Base-by-base conservation (phyloP, 2,888 invertebrate genomes). In the Xestia rhomboidea region DNA sequence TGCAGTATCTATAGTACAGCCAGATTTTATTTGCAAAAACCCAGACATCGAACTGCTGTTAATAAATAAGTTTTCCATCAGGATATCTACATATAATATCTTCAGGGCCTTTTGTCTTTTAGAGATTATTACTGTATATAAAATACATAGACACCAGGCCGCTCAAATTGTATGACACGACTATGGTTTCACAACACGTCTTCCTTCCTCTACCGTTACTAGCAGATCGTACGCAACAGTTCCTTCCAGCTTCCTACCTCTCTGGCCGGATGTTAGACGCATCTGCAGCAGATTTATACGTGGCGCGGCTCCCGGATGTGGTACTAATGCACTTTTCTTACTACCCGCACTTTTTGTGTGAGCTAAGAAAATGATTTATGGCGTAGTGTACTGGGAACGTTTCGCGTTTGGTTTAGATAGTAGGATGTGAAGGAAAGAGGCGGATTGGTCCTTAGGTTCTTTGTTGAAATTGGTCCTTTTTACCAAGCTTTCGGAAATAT, bases 281-380 rank as follows among this genome's bases (percentile, higher is more conserved):
- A 90, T 87, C 90, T 91, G 92, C 85, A 82, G 79, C 85, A 89
- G 91, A 91, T 91, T 91, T 90, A 91, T 89, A 74, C 81, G 73
- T 68, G 73, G 77, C 77, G 72, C 73, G 71, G 82, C 79, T 81
- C 79, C 68, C 82, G 83, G 83, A 74, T 82, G 79, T 73, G 77
- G 87, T 86, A 78, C 87, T 89, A 88, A 89, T 90, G 88, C 88
- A 87, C 88, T 87, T 83, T 82, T 84, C 88, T 88, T 88, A 88
- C 80, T 81, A 72, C 73, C 72, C 72, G 44, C 68, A 76, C 75
- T 88, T 83, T 83, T 87, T 89, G 89, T 86, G 73, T 27, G 38
- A 44, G 77, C 80, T 81, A 83, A 85, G 76, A 79, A 76, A 70
- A 83, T 85, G 82, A 88, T 85, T 82, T 77, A 88, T 83, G 64